phyloP scores from a whole-genome alignment of 1,140 invertebrate species.

The Penaeus japonicus region DNA sequence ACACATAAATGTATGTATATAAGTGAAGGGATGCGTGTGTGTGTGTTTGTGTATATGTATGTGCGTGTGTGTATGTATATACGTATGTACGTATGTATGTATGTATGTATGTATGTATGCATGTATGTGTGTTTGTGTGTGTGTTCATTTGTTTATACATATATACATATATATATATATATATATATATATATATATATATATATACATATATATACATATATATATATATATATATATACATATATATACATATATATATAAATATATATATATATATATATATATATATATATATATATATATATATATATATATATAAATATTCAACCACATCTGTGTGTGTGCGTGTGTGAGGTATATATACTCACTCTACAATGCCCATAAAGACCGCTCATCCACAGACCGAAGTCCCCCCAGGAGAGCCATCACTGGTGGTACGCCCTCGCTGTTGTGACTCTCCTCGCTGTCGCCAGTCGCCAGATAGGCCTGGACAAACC shows the following conservation, averaged over 20 bases:
- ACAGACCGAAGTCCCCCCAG: not conserved
- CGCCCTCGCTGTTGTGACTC: not conserved
- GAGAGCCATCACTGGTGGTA: conserved; percentile 20
- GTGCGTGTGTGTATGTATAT: not conserved
- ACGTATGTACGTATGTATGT: not conserved
- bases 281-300: conserved; percentile 14
- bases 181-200: not conserved
- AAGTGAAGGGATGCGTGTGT: too few relatives aligned
- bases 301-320: conserved; percentile 9
- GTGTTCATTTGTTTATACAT: not conserved
- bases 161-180: not conserved
- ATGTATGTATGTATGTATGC: not conserved
- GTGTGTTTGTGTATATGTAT: not conserved
- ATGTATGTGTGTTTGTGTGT: too few relatives aligned
- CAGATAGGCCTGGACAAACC: not conserved
- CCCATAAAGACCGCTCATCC: not conserved
- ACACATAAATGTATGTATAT: not conserved
- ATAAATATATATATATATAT: not conserved
- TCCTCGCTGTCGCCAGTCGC: conserved; percentile 13
- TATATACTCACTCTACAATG: not conserved
- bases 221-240: not conserved
- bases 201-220: not conserved
- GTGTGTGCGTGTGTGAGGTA: not conserved
- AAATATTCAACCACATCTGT: too few relatives aligned
- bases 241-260: not conserved